Evolutionary conservation across 2,888 invertebrate genomes (phyloP).

Genomic region (Atrina japonica): DNA sequence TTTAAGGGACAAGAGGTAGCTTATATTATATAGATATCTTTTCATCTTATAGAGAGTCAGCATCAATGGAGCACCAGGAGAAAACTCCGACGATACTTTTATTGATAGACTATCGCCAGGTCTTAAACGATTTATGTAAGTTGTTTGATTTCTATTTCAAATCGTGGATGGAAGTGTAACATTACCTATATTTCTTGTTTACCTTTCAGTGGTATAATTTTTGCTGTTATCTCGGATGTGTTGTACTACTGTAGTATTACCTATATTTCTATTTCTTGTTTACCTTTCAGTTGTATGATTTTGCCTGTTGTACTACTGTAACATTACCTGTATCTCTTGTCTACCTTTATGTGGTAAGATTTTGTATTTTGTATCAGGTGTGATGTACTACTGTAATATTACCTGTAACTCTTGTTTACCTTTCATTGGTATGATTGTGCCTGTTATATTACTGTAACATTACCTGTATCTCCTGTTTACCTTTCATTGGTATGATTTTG

Average conservation of each 20-base stretch:
- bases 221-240: not conserved
- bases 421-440: not conserved
- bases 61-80: slow-evolving; percentile 1
- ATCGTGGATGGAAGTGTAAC: too few species aligned
- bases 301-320: not conserved
- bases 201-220: not conserved
- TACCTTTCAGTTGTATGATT: too few species aligned
- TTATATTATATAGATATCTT: too few species aligned
- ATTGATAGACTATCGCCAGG: slow-evolving; percentile 59
- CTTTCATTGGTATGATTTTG: not conserved
- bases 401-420: not conserved
- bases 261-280: not conserved
- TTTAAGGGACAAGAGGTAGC: too few species aligned
- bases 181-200: too few species aligned
- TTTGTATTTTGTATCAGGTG: not conserved
- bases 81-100: slow-evolving; percentile 50
- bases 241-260: not conserved
- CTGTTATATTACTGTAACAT: not conserved
- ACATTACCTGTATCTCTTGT: too few species aligned
- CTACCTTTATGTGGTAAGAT: not conserved
- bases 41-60: slow-evolving; percentile 5
- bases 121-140: slow-evolving; percentile 26
- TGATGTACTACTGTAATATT: not conserved
- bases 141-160: too few species aligned
- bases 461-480: too few species aligned